Percentiles rank a stretch among this genome's conserved stretches.
Conservation (phyloP, 2,888 invertebrate genomes). For the Aphodius sticticus region DNA sequence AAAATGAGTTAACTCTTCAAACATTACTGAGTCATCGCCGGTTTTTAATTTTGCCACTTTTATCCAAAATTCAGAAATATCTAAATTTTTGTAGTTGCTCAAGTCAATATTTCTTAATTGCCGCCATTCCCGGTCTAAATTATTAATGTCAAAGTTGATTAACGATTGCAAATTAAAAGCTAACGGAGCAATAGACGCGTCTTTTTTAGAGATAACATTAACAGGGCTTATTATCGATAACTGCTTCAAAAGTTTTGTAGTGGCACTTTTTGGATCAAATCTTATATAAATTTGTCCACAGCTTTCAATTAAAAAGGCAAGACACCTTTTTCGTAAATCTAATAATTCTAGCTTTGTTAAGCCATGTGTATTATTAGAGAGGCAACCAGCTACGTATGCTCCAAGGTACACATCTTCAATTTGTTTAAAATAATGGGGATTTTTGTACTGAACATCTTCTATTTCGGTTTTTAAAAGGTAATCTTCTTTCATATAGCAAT, state of each 20-base stretch:
- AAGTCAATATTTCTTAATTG: conserved; percentile 28
- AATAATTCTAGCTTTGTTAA: conserved; percentile 13
- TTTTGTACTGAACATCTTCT: conserved; percentile 34
- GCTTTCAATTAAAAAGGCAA: conserved; percentile 12
- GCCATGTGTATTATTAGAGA: conserved; percentile 17
- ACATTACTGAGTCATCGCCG: conserved; percentile 30
- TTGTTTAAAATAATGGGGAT: conserved; percentile 34
- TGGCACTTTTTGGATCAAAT: conserved; percentile 13
- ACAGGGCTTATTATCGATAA: conserved; percentile 28
- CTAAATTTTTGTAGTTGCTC: neutral
- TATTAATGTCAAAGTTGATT: conserved; percentile 14
- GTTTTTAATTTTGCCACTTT: conserved; percentile 30
- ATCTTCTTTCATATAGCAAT: conserved; percentile 35
- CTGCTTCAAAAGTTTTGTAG: conserved; percentile 27
- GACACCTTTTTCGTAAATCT: conserved; percentile 1
- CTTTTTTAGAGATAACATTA: conserved; percentile 28
- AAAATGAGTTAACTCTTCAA: conserved; percentile 30
- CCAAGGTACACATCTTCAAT: conserved; percentile 38
- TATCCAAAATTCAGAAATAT: conserved; percentile 33
- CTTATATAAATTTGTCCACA: conserved; percentile 13
- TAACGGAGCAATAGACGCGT: conserved; percentile 29
- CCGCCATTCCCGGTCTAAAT: conserved; percentile 31
- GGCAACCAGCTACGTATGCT: conserved; percentile 25
- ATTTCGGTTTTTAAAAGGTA: conserved; percentile 31
- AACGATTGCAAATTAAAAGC: conserved; percentile 28